A percentile compares a stretch with the other conserved stretches of the same genome.
Conservation (phyloP, 2,888 invertebrate genomes). For the Thereva unica region DNA sequence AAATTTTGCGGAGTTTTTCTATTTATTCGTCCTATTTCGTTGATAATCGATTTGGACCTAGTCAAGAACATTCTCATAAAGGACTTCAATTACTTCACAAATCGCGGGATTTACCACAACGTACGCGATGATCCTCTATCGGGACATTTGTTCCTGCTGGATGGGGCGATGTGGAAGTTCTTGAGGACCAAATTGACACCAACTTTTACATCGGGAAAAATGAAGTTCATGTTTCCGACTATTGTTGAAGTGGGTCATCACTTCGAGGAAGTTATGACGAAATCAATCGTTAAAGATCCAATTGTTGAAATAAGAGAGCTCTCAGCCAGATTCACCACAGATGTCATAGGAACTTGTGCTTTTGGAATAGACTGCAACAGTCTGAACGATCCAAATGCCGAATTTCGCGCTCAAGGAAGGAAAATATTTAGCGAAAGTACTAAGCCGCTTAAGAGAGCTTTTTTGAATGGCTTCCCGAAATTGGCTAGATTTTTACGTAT, state of each 20-base stretch:
- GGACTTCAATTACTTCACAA: conserved; percentile 52
- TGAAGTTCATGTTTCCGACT: conserved; percentile 48
- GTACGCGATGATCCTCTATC: conserved; percentile 54
- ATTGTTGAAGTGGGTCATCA: conserved; percentile 46
- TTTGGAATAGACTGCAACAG: conserved; percentile 60
- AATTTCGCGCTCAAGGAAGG: conserved; percentile 52
- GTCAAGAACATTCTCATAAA: conserved; percentile 49
- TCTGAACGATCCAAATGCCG: conserved; percentile 54
- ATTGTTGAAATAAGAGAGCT: conserved; percentile 57
- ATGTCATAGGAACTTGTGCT: conserved; percentile 60
- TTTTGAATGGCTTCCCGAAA: conserved; percentile 47
- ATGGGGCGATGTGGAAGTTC: conserved; percentile 55
- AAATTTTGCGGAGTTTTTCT: conserved; percentile 54
- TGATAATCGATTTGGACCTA: conserved; percentile 53
- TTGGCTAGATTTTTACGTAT: conserved; percentile 45
- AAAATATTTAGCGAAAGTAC: conserved; percentile 43
- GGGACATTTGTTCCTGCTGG: conserved; percentile 55
- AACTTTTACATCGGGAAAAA: conserved; percentile 49
- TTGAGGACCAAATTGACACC: conserved; percentile 49
- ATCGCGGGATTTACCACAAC: conserved; percentile 53
- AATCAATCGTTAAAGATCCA: conserved; percentile 40
- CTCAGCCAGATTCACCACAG: conserved; percentile 59
- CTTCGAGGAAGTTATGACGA: conserved; percentile 44
- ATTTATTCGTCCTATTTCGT: conserved; percentile 48
- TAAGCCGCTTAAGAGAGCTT: conserved; percentile 44